Percentiles rank a stretch among this genome's conserved stretches.
phyloP scores from a whole-genome alignment of 2,113 vertebrate genomes.

The Dasyprocta punctata region DNA sequence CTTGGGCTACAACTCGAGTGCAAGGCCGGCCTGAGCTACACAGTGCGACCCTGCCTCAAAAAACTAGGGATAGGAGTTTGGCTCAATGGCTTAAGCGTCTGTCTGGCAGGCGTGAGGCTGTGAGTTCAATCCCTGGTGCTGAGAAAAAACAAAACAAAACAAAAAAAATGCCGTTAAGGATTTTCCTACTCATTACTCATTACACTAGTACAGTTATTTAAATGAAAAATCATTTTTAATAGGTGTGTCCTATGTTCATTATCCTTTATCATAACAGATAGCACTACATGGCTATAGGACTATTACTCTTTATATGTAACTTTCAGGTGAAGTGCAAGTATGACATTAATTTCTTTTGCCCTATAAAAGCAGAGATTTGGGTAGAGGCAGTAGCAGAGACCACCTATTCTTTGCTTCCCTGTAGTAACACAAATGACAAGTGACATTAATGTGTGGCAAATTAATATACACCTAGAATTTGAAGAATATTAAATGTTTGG shows the following conservation, averaged over 20 bases:
- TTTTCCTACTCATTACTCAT: background rate
- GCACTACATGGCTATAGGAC: background rate
- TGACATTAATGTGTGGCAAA: slow-evolving; percentile 26
- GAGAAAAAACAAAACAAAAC: background rate
- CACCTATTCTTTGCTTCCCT: background rate
- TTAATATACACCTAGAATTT: background rate
- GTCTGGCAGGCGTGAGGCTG: too few relatives aligned
- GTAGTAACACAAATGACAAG: background rate
- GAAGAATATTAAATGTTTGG: background rate
- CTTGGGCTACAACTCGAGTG: too few relatives aligned
- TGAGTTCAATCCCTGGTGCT: too few relatives aligned
- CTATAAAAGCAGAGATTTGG: background rate
- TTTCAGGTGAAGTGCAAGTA: slow-evolving; percentile 45
- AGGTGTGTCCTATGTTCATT: background rate
- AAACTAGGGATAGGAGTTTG: too few relatives aligned
- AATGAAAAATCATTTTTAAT: slow-evolving; percentile 16
- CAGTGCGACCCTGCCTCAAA: too few relatives aligned
- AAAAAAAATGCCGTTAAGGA: background rate
- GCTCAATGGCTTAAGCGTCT: too few relatives aligned
- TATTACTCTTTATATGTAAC: slow-evolving; percentile 32
- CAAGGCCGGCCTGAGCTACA: too few relatives aligned
- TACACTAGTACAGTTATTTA: background rate
- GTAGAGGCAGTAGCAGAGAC: background rate
- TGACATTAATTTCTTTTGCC: background rate
- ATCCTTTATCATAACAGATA: slow-evolving; percentile 44